Percentiles rank a stretch among this genome's conserved stretches.
Evolutionary conservation across 23 tunicate genomes (phyloP).

Genomic region (Ascidia mentula): DNA sequence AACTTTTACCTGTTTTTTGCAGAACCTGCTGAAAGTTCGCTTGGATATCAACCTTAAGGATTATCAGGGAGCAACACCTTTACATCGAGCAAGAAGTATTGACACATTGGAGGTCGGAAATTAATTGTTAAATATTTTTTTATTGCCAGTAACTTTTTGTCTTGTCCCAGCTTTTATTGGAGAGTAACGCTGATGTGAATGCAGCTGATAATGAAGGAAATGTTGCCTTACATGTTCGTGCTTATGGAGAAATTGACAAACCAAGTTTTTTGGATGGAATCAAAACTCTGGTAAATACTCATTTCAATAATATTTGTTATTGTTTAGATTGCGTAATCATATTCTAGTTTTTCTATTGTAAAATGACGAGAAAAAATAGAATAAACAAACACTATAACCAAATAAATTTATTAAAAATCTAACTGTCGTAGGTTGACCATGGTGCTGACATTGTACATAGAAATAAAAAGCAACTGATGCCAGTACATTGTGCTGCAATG

Average conservation of each 20-base stretch:
- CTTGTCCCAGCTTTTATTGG: constrained; percentile 49
- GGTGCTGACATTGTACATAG: constrained; percentile 56
- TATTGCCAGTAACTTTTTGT: too few species aligned
- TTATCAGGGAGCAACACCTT: constrained; percentile 84
- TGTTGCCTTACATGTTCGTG: constrained; percentile 72
- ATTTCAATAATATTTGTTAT: not conserved
- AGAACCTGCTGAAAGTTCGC: constrained; percentile 72
- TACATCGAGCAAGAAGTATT: constrained; percentile 63
- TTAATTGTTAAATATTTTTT: not conserved
- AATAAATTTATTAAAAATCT: not conserved
- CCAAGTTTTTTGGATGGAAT: constrained; percentile 72
- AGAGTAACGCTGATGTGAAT: constrained; percentile 74
- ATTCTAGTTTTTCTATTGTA: not conserved
- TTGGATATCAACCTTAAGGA: constrained; percentile 75
- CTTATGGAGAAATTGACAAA: constrained; percentile 60
- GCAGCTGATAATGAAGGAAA: constrained; percentile 82
- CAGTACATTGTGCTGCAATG: constrained; percentile 94
- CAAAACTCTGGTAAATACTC: constrained; percentile 24
- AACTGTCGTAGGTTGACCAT: constrained; percentile 16
- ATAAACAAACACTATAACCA: too few species aligned
- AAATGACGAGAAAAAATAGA: too few species aligned
- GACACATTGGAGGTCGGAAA: constrained; percentile 46
- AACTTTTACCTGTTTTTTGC: not conserved
- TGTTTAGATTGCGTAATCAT: not conserved
- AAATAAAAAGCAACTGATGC: constrained; percentile 56